phyloP scores from a whole-genome alignment of 2,797 vertebrate genomes.

The Hypotaenidia philippensis region DNA sequence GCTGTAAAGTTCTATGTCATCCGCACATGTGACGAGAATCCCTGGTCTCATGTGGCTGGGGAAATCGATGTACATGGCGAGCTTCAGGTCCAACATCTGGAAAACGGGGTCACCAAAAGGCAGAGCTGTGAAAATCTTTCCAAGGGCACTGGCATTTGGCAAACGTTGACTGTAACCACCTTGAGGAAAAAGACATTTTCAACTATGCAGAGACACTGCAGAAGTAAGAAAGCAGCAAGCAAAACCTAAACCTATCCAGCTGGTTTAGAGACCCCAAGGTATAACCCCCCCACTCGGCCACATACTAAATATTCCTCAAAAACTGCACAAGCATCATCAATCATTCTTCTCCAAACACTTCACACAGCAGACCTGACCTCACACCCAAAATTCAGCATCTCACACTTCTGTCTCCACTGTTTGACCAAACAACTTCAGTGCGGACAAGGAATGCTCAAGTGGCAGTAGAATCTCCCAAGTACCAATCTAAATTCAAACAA shows the following conservation, averaged over 20 bases:
- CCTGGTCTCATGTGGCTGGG: constrained; percentile 91
- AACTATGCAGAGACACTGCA: neutral
- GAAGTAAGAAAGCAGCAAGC: rapidly evolving
- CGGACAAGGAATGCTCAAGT: neutral
- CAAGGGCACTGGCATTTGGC: constrained; percentile 91
- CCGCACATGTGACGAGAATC: constrained; percentile 89
- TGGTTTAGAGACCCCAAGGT: neutral
- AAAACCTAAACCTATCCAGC: neutral
- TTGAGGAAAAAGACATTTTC: constrained; percentile 46
- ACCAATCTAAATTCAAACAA: neutral
- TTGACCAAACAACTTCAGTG: neutral
- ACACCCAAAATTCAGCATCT: neutral
- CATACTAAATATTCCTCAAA: neutral
- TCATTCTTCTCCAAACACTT: neutral
- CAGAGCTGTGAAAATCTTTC: constrained; percentile 94
- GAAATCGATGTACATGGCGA: constrained; percentile 94
- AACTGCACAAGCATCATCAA: neutral
- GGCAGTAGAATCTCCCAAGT: neutral
- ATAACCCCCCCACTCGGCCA: neutral
- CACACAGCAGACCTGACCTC: neutral
- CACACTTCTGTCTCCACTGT: neutral
- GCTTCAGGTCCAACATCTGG: constrained; percentile 97
- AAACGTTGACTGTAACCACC: constrained; percentile 96
- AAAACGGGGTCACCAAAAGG: constrained; percentile 89
- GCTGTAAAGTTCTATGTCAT: constrained; percentile 94